These are phyloP conservation scores for Rhinatrema bivittatum DNA, from an alignment of 2,797 vertebrate species.

Conservation along the genomic window DNA sequence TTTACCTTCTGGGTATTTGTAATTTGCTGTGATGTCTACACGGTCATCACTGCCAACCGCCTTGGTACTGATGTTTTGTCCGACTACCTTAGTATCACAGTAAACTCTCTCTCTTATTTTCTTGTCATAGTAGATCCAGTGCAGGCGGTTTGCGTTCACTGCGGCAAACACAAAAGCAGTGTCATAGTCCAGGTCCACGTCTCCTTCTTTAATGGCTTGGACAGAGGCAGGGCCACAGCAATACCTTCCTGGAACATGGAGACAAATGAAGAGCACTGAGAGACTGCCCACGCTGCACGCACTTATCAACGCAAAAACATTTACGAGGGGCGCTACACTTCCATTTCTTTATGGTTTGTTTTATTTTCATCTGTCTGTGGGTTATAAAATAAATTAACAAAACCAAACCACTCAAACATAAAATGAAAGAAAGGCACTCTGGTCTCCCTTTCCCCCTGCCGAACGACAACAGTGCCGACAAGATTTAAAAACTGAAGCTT, in stretches of 20 bases:
- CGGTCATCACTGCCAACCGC: neutral
- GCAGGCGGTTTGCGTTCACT: slow-evolving; percentile 60
- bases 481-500: too few species aligned
- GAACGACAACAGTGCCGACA: too few species aligned
- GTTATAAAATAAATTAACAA: too few species aligned
- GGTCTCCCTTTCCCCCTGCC: too few species aligned
- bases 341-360: too few species aligned
- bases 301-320: too few species aligned
- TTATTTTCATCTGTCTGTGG: too few species aligned
- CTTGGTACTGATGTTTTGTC: slow-evolving; percentile 16
- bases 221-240: slow-evolving; percentile 59
- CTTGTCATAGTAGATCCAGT: slow-evolving; percentile 35
- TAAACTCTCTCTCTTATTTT: slow-evolving; percentile 3
- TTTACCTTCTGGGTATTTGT: slow-evolving; percentile 21
- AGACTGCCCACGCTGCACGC: too few species aligned
- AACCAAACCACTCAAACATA: too few species aligned
- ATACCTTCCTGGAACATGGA: slow-evolving; percentile 42
- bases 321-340: too few species aligned
- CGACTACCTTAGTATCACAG: neutral
- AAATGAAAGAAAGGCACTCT: too few species aligned
- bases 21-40: slow-evolving; percentile 10
- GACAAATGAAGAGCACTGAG: neutral
- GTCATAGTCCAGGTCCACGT: slow-evolving; percentile 47
- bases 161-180: slow-evolving; percentile 54
- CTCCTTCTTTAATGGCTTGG: slow-evolving; percentile 49